Base-by-base conservation (phyloP, 2,113 vertebrate genomes). In the Lophotis ruficrista region DNA sequence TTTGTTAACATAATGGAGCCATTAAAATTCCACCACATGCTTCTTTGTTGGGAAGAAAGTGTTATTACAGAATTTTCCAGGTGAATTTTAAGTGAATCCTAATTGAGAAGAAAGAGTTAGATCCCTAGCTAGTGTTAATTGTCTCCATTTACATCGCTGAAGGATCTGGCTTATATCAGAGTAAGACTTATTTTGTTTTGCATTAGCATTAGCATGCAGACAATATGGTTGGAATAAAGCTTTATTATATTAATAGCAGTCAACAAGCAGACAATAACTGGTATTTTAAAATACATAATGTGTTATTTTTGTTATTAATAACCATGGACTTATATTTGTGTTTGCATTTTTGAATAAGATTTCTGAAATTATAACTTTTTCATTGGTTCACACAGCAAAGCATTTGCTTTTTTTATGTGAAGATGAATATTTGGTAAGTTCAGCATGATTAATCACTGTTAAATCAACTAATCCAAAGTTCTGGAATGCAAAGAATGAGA, bases 1-100 rank as follows among this genome's bases (percentile, higher is more conserved):
- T 88, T 78, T 94, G 60, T 83, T 96, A 94, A 76, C 93, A 95
- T 93, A 95, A 97, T 85, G 93, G 86, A 92, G 64, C 69, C 58
- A 95, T 97, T 97, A 96, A 89, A 95, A 93, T 96, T 92, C 92
- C 83, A 89, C 41, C 2, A 4, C 19, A 48, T n/a, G 19, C 22
- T 91, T 54, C 66, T 84, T 80, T 90, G 56, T 77, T 91, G 71
- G 70, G 41, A 94, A 78, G 43, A 92, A 96, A 89, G 16, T 3
- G 25, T 73, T 89, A 80, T 78, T 87, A 73, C 87, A 83, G 80
- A 91, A 33, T 35, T 72, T 94, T 94, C 73, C 94, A 97, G 94
- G 93, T 97, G 70, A 92, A 94, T 89, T 94, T 14, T 75, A 89
- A 92, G 48, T 87, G 28, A 90, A 94, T 90, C 22, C 23, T 89